Evolutionary conservation across 2,888 invertebrate genomes (phyloP).

Genomic region (Drosophila hamatofila): DNA sequence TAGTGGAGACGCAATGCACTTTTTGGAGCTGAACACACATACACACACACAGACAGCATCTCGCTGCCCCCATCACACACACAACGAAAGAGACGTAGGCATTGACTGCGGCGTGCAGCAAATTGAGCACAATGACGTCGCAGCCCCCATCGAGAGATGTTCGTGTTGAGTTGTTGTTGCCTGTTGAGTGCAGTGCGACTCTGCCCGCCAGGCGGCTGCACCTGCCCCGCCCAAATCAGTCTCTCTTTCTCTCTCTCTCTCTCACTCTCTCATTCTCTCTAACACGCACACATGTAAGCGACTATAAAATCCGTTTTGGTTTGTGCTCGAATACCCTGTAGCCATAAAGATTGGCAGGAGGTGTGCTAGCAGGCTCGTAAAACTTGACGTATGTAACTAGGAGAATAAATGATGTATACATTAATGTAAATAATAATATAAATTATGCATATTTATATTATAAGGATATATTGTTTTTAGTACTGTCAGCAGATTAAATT

Average conservation of each 20-base stretch:
- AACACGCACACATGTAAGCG: constrained; percentile 37
- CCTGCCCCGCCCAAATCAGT: constrained; percentile 51
- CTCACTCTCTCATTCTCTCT: constrained; percentile 22
- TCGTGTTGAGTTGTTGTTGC: constrained; percentile 32
- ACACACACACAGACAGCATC: constrained; percentile 26
- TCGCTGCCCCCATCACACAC: constrained; percentile 62
- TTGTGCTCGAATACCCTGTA: constrained; percentile 24
- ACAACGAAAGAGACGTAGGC: constrained; percentile 69
- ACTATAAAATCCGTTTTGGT: constrained; percentile 18
- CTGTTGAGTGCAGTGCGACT: constrained; percentile 12
- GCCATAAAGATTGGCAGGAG: background rate
- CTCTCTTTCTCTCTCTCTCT: background rate
- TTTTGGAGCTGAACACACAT: constrained; percentile 28
- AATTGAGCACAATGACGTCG: constrained; percentile 58
- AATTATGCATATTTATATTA: background rate
- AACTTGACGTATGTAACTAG: no score
- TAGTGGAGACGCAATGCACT: constrained; percentile 41
- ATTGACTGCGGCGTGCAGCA: constrained; percentile 66
- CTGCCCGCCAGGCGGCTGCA: constrained; percentile 36
- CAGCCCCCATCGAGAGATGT: constrained; percentile 37
- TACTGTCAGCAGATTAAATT: background rate
- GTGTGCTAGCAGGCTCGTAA: background rate
- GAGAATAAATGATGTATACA: no score
- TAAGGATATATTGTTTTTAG: no score
- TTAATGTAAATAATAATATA: background rate